phyloP scores from a whole-genome alignment of 2,888 invertebrate species.

The Phortica okadai region DNA sequence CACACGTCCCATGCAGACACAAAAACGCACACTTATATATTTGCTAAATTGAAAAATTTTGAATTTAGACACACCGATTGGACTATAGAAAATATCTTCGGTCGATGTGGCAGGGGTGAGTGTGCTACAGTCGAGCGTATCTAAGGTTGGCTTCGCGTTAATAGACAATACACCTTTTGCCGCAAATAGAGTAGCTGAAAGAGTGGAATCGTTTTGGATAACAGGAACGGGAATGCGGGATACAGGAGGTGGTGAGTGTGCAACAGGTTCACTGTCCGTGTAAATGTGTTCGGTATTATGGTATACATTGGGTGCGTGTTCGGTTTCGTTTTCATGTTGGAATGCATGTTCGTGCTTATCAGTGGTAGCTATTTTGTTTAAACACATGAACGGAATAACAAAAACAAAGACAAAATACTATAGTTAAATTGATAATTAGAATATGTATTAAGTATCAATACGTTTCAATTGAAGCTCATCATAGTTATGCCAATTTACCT shows the following conservation, averaged over 20 bases:
- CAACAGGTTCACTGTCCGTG: neutral
- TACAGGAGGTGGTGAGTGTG: neutral
- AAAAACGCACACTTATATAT: neutral
- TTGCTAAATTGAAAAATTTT: neutral
- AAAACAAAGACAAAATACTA: constrained; percentile 70
- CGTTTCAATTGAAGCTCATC: neutral
- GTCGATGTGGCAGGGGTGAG: constrained; percentile 70
- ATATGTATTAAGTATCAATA: neutral
- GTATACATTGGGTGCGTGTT: neutral
- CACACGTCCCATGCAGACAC: neutral
- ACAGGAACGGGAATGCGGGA: constrained; percentile 7
- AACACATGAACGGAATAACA: constrained; percentile 70
- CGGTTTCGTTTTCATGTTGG: constrained; percentile 10
- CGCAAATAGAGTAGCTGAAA: constrained; percentile 10
- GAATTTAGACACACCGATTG: constrained; percentile 71
- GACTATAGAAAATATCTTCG: constrained; percentile 74
- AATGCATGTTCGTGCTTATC: constrained; percentile 33
- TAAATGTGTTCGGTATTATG: neutral
- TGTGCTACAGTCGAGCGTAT: constrained; percentile 42
- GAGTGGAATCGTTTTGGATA: neutral
- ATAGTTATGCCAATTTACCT: constrained; percentile 53
- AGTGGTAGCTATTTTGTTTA: constrained; percentile 59
- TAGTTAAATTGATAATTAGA: constrained; percentile 58
- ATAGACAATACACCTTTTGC: constrained; percentile 19
- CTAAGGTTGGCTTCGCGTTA: constrained; percentile 45